Evolutionary conservation across 1,140 invertebrate species (phyloP).

Genomic region (Trissolcus basalis): DNA sequence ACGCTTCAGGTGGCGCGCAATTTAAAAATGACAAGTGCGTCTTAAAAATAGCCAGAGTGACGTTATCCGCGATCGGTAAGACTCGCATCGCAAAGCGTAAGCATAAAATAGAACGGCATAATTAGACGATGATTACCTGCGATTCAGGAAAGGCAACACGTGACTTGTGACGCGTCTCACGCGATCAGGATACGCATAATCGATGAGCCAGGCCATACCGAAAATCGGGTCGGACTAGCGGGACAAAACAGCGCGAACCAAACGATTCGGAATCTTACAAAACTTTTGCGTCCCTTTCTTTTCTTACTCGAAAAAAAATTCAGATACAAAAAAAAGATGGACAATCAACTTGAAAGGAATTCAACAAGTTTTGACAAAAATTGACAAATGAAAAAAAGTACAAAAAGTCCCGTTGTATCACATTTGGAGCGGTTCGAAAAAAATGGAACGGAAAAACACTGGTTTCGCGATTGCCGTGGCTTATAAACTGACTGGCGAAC

Average conservation of each 20-base stretch:
- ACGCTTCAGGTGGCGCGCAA: not conserved
- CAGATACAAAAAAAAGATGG: no score
- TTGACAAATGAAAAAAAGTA: no score
- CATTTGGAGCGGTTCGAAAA: not conserved
- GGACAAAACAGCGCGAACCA: not conserved
- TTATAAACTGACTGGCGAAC: constrained; percentile 19
- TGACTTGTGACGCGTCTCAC: constrained; percentile 55
- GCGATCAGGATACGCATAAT: constrained; percentile 61
- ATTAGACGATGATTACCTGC: constrained; percentile 61
- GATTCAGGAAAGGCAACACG: constrained; percentile 62
- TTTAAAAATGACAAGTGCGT: not conserved
- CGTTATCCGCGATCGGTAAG: constrained; percentile 29
- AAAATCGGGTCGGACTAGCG: constrained; percentile 15
- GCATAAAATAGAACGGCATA: constrained; percentile 2
- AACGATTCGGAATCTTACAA: not conserved
- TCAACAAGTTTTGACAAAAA: no score
- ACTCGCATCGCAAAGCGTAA: not conserved
- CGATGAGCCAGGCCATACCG: constrained; percentile 50
- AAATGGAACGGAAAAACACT: constrained; percentile 22
- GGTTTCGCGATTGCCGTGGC: constrained; percentile 1
- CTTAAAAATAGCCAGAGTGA: not conserved
- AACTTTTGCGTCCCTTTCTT: no score
- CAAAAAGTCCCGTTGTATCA: not conserved
- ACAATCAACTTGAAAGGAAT: no score
- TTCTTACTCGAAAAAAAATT: no score